Base-by-base conservation (phyloP, 2,797 vertebrate genomes). In the Helarctos malayanus region DNA sequence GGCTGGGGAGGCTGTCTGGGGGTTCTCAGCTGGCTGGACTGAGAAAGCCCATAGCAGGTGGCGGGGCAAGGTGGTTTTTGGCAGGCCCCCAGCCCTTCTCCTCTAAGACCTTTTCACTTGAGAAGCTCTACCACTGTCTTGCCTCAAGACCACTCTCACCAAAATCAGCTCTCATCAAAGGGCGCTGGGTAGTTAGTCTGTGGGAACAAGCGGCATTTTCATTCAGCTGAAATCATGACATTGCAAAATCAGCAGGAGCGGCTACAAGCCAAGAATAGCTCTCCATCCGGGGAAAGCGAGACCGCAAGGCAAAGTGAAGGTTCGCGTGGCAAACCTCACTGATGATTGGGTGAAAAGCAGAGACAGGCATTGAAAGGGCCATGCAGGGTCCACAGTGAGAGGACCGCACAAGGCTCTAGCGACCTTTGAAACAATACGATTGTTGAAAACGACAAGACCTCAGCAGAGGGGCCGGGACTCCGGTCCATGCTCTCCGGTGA, bases 181-280 rank as follows among this genome's bases (percentile, higher is more conserved):
- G 52, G 16, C 4, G 9, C 65, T 65, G 71, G 68, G 73, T 76
- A 81, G 63, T 57, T 29, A 47, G 27, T 93, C 57, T 59, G 21
- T 69, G 35, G 68, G 80, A 81, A 63, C 71, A 94, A 41, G 52
- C 65, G 19, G 21, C 13, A 54, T 93, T 91, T 97, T 73, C 61
- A 79, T 32, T 59, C 35, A 21, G 19, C 89, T 76, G 61, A 96
- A 91, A 82, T 94, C 92, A 68, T 78, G 63, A 92, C 73, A 95
- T 86, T 86, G 94, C 82, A 82, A 95, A 90, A 89, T 91, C 95
- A 97, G 79, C 88, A 96, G 52, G 18, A 92, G 65, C 52, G 45
- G n/a, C 47, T 88, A 23, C 7, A 92, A 69, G 71, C 79, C 89
- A 63, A 69, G 84, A 95, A 94, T 68, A 82, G 29, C 19, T 93